A percentile compares a stretch with the other conserved stretches of the same genome.
Conservation (phyloP, 2,797 vertebrate genomes). For the Cossypha heuglini region DNA sequence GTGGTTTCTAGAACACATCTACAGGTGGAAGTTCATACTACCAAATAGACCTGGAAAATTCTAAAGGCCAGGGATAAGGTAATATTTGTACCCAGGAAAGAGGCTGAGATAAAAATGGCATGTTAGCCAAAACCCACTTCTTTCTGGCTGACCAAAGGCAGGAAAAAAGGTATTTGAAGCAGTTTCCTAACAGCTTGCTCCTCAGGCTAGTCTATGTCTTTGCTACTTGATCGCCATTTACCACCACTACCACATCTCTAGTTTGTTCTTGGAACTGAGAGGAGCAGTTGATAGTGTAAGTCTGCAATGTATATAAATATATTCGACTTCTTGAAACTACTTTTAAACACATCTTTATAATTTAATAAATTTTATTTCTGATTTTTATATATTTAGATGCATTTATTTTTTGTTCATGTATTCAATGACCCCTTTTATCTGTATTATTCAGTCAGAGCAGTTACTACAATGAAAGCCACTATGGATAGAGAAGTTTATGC, state of each 20-base stretch:
- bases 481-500: not conserved
- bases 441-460: not conserved
- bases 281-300: not conserved
- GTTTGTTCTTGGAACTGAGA: not conserved
- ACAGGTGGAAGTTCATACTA: not conserved
- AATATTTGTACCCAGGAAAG: rapidly evolving
- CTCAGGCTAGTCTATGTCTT: not conserved
- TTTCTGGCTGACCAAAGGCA: not conserved
- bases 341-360: not conserved
- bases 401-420: not conserved
- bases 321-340: not conserved
- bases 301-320: not conserved
- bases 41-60: not conserved
- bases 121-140: not conserved
- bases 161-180: not conserved
- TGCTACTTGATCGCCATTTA: not conserved
- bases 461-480: not conserved
- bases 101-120: not conserved
- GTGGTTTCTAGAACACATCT: not conserved
- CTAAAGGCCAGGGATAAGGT: not conserved
- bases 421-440: not conserved
- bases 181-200: not conserved
- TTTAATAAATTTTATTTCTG: not conserved
- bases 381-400: not conserved
- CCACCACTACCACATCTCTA: not conserved